A percentile compares a stretch with the other conserved stretches of the same genome.
These are phyloP conservation scores for Oeneis ivallda DNA, from an alignment of 2,888 invertebrate species.

Conservation along the genomic window DNA sequence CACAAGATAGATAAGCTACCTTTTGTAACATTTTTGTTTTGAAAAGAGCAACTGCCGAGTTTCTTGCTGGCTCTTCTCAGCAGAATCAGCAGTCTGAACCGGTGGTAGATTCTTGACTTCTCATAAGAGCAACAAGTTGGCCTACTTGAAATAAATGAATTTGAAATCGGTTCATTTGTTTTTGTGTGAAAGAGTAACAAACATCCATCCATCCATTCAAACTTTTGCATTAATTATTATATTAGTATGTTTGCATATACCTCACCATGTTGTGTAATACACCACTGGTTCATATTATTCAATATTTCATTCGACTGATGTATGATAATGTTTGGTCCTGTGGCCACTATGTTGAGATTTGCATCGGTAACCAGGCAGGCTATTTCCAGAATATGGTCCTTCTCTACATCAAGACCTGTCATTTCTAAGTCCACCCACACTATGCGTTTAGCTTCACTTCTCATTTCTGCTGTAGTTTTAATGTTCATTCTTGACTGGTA, in stretches of 20 bases:
- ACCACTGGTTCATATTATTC: slow-evolving; percentile 92
- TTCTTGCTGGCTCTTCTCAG: too few species aligned
- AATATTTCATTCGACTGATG: slow-evolving; percentile 88
- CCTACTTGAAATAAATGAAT: too few species aligned
- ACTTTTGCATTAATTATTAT: too few species aligned
- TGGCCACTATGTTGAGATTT: slow-evolving; percentile 87
- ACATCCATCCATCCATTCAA: too few species aligned
- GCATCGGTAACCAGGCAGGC: slow-evolving; percentile 94
- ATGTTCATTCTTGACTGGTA: slow-evolving; percentile 31
- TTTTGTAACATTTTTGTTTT: too few species aligned
- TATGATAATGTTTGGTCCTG: slow-evolving; percentile 89
- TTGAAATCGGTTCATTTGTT: too few species aligned
- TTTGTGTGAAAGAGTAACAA: too few species aligned
- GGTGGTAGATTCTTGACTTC: too few species aligned
- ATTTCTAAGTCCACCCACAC: slow-evolving; percentile 93
- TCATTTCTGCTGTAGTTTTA: slow-evolving; percentile 38
- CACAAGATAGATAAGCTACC: too few species aligned
- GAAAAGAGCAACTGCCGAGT: too few species aligned
- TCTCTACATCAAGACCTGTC: slow-evolving; percentile 92
- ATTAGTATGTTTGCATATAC: slow-evolving; percentile 80
- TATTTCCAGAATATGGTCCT: slow-evolving; percentile 92
- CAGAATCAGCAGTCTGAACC: too few species aligned
- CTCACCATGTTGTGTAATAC: slow-evolving; percentile 87
- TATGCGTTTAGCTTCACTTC: slow-evolving; percentile 64
- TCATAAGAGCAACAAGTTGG: too few species aligned